phyloP scores from a whole-genome alignment of 2,888 invertebrate genomes.

The Spodoptera exigua region DNA sequence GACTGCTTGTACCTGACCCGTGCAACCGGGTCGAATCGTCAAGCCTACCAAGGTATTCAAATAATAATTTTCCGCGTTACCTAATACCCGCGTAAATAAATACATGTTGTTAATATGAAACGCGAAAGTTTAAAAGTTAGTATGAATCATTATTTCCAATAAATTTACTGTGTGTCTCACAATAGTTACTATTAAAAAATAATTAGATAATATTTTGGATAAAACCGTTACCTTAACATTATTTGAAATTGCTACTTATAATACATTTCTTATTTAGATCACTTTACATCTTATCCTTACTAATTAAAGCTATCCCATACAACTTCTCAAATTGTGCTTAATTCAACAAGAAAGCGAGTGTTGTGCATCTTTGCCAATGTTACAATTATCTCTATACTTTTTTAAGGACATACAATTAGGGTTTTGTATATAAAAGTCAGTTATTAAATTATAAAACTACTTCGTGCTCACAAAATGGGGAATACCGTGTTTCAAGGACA shows the following conservation, averaged over 20 bases:
- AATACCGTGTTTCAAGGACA: conserved; percentile 19
- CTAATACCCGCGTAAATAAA: too few relatives aligned
- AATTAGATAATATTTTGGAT: conserved; percentile 45
- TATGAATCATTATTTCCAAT: too few relatives aligned
- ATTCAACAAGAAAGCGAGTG: conserved; percentile 75
- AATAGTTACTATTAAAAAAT: too few relatives aligned
- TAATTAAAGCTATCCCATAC: conserved; percentile 89
- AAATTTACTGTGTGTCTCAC: too few relatives aligned
- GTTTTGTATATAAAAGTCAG: conserved; percentile 15
- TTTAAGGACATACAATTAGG: conserved; percentile 18
- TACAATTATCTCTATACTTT: conserved; percentile 32
- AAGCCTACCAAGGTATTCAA: too few relatives aligned
- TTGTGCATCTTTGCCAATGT: conserved; percentile 63
- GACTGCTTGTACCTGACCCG: too few relatives aligned
- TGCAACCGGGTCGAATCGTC: too few relatives aligned
- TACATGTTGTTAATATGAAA: too few relatives aligned
- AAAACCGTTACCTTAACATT: conserved; percentile 46
- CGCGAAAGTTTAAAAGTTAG: too few relatives aligned
- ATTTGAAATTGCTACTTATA: conserved; percentile 58
- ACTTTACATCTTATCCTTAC: conserved; percentile 77
- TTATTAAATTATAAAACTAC: conserved; percentile 42
- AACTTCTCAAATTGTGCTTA: conserved; percentile 84
- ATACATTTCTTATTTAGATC: conserved; percentile 67
- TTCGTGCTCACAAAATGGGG: conserved; percentile 33
- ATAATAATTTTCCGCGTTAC: too few relatives aligned